These are phyloP conservation scores for Serilophus lunatus DNA, from an alignment of 2,113 vertebrate species.

Conservation along the genomic window DNA sequence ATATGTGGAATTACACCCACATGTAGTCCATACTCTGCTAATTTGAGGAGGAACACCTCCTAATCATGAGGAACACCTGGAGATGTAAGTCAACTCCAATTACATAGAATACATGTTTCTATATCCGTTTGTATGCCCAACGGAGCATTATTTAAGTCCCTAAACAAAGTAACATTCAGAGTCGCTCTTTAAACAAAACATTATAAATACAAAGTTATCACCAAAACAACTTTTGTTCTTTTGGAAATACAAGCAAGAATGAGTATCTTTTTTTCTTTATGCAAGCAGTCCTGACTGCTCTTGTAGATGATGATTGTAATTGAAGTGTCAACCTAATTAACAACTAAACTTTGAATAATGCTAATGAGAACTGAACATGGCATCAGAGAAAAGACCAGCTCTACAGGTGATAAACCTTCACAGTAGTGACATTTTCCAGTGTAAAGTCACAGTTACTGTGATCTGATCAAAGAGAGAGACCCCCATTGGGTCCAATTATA, in stretches of 20 bases:
- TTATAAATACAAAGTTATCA: background rate
- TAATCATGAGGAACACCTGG: background rate
- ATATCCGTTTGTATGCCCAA: background rate
- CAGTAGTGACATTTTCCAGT: conserved; percentile 98
- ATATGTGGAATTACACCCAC: background rate
- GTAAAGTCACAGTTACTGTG: conserved; percentile 96
- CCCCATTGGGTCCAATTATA: conserved; percentile 99
- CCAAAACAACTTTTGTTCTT: background rate
- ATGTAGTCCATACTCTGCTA: background rate
- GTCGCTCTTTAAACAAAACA: background rate
- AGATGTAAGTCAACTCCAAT: background rate
- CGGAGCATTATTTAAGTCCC: background rate
- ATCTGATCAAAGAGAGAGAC: conserved; percentile 96
- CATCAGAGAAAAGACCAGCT: conserved; percentile 93
- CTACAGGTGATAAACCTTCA: conserved; percentile 99
- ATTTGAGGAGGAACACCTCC: background rate
- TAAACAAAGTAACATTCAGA: background rate
- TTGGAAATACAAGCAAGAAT: background rate
- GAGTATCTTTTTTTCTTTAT: conserved; percentile 73
- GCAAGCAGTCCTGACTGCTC: conserved; percentile 70
- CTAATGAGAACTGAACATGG: conserved; percentile 89
- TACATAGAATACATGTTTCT: background rate
- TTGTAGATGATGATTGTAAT: conserved; percentile 79
- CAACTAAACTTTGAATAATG: conserved; percentile 90
- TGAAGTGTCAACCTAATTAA: conserved; percentile 95